These are phyloP conservation scores for Synaphobranchus kaupii DNA, from an alignment of 2,797 vertebrate species.

Conservation along the genomic window DNA sequence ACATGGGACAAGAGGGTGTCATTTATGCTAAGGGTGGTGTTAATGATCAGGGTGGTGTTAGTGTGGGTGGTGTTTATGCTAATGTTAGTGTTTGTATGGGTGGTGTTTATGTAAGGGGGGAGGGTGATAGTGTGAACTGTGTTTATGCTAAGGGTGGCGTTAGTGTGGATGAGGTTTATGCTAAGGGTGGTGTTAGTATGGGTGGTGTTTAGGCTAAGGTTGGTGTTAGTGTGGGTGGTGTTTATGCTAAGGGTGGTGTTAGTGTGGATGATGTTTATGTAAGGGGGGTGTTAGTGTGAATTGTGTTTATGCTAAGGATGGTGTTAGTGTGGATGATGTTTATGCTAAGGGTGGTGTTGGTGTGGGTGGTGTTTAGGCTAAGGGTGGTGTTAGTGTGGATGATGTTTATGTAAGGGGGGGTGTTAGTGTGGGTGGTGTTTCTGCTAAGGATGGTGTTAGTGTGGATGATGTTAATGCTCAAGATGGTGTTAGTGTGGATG, in stretches of 20 bases:
- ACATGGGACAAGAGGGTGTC: background rate
- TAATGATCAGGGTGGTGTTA: background rate
- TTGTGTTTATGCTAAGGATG: background rate
- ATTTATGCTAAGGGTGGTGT: background rate
- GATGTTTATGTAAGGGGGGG: too few species aligned
- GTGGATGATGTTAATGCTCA: background rate
- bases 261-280: too few species aligned
- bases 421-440: too few species aligned
- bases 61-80: too few species aligned
- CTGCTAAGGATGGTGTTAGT: background rate
- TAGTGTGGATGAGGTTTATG: background rate
- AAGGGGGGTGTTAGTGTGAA: background rate
- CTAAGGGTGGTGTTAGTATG: background rate
- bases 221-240: background rate
- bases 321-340: too few species aligned
- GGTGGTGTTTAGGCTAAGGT: background rate
- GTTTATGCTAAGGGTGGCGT: background rate
- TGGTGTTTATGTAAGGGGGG: too few species aligned
- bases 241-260: background rate
- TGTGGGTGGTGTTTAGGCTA: too few species aligned
- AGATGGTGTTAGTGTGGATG: too few species aligned
- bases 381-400: too few species aligned
- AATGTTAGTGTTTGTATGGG: too few species aligned
- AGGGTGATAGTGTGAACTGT: too few species aligned
- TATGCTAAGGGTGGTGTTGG: too few species aligned